These are phyloP conservation scores for Azemiops feae DNA, from an alignment of 2,113 vertebrate genomes.

Conservation along the genomic window DNA sequence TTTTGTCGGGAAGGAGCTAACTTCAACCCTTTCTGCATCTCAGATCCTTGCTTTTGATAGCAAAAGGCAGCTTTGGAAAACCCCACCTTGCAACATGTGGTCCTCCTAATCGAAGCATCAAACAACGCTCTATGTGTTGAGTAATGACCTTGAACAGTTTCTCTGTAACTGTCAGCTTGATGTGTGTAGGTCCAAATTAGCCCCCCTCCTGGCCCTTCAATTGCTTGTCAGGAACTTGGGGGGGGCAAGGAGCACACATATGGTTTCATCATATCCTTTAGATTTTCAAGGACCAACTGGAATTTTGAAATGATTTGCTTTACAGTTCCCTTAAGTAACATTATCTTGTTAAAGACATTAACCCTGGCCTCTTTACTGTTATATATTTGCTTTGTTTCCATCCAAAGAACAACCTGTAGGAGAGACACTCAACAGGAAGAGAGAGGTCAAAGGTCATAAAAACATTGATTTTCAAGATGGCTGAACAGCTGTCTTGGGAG, in stretches of 20 bases:
- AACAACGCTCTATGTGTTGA: constrained; percentile 1
- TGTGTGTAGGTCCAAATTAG: not conserved
- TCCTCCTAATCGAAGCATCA: not conserved
- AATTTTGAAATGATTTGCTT: constrained; percentile 73
- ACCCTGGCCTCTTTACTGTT: constrained; percentile 71
- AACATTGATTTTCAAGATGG: constrained; percentile 83
- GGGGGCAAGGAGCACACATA: constrained; percentile 41
- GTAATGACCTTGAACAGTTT: constrained; percentile 19
- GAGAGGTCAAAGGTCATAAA: constrained; percentile 77
- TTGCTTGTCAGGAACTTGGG: constrained; percentile 13
- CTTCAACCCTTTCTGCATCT: not conserved
- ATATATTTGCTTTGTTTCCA: constrained; percentile 77
- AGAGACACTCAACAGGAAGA: constrained; percentile 69
- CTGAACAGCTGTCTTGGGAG: constrained; percentile 71
- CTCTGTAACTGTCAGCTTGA: not conserved
- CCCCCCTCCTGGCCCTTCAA: fast-evolving
- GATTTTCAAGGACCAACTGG: constrained; percentile 61
- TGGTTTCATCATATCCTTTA: constrained; percentile 63
- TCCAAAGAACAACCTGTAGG: constrained; percentile 72
- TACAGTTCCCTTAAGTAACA: constrained; percentile 77
- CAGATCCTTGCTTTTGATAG: not conserved
- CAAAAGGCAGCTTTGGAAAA: fast-evolving
- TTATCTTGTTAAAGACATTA: constrained; percentile 82
- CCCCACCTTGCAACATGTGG: not conserved
- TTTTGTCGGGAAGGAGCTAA: not conserved